Conservation (phyloP, 2,797 vertebrate species). For the Eremophila alpestris region DNA sequence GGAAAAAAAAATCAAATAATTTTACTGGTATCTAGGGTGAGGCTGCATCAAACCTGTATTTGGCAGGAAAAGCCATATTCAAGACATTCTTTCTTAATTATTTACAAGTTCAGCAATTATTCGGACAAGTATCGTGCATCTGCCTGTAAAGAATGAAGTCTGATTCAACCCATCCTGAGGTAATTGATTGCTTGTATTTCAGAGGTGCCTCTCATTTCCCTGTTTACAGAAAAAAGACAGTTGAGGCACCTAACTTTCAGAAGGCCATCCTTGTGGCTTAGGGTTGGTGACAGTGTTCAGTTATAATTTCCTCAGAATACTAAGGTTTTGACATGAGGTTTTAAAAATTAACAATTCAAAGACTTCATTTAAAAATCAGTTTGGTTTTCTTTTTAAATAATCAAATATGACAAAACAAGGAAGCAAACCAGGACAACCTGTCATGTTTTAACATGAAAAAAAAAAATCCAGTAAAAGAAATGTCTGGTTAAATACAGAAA, state of each 20-base stretch:
- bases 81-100: neutral
- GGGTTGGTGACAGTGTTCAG: neutral
- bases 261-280: neutral
- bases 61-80: neutral
- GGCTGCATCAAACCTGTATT: accelerated
- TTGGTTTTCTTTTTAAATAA: neutral
- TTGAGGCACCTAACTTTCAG: neutral
- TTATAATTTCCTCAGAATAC: neutral
- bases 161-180: neutral
- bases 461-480: neutral
- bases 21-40: neutral
- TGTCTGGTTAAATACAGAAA: neutral
- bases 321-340: neutral
- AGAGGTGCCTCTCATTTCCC: neutral
- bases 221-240: neutral
- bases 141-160: neutral
- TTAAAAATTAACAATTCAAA: neutral
- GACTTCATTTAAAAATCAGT: neutral
- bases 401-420: neutral
- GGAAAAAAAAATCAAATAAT: neutral
- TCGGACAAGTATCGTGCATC: neutral
- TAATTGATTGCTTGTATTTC: neutral
- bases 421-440: neutral
- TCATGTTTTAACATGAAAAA: neutral
- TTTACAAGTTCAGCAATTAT: neutral